Conservation (phyloP, 92 coral and sea anemone species). For the Parazoanthus atlanticus region DNA sequence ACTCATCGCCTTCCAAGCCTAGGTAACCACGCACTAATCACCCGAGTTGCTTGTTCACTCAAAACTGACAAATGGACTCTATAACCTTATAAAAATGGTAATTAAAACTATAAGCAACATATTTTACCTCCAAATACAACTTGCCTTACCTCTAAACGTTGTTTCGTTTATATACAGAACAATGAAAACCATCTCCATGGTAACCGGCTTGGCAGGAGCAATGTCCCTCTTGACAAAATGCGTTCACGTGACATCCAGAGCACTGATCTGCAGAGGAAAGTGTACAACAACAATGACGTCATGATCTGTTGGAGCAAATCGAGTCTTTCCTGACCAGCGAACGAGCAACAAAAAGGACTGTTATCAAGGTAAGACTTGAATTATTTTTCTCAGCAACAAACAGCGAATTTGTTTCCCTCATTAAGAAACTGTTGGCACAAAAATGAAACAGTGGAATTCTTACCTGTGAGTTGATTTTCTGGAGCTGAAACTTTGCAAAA, state of each 20-base stretch:
- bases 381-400: background rate
- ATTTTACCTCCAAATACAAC: too few species aligned
- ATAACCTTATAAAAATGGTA: too few species aligned
- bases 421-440: background rate
- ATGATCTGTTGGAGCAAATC: background rate
- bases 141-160: background rate
- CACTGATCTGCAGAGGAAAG: constrained; percentile 1
- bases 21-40: too few species aligned
- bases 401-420: background rate
- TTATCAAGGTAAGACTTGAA: too few species aligned
- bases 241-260: constrained; percentile 33
- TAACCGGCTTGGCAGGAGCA: constrained; percentile 34
- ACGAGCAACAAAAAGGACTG: too few species aligned
- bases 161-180: constrained; percentile 6
- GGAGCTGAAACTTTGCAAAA: constrained; percentile 8
- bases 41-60: too few species aligned
- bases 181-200: constrained; percentile 36
- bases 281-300: background rate
- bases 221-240: constrained; percentile 15
- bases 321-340: too few species aligned
- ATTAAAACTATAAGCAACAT: too few species aligned
- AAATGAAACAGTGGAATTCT: background rate
- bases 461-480: constrained; percentile 22
- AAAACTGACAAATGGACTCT: too few species aligned
- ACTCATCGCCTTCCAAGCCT: too few species aligned